Evolutionary conservation across 2,888 invertebrate genomes (phyloP).

Genomic region (Dascillus cervinus): DNA sequence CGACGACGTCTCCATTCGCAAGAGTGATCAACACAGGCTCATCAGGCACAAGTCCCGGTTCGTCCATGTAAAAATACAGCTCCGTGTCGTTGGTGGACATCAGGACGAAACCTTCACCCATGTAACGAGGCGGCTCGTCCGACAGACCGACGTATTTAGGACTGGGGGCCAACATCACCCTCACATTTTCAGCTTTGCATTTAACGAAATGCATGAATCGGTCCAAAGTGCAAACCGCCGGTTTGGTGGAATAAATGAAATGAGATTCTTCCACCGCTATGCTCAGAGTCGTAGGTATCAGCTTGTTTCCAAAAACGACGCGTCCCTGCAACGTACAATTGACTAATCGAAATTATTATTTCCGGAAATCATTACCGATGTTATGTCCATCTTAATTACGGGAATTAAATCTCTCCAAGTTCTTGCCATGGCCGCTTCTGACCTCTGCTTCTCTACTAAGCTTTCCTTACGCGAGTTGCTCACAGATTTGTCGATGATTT

Average conservation of each 20-base stretch:
- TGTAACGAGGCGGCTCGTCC: constrained; percentile 91
- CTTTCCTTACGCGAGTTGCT: constrained; percentile 10
- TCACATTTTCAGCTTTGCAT: constrained; percentile 90
- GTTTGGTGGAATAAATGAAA: constrained; percentile 90
- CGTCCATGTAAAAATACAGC: constrained; percentile 96
- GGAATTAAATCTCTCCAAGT: constrained; percentile 96
- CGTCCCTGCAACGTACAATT: constrained; percentile 57
- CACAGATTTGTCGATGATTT: too few species aligned
- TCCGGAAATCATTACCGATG: constrained; percentile 63
- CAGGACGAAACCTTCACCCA: constrained; percentile 98
- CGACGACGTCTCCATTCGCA: constrained; percentile 89
- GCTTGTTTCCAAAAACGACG: constrained; percentile 89
- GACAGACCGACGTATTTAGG: constrained; percentile 79
- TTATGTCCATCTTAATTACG: constrained; percentile 90
- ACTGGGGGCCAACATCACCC: constrained; percentile 93
- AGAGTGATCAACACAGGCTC: constrained; percentile 82
- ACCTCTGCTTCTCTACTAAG: constrained; percentile 45
- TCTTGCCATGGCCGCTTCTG: constrained; percentile 77
- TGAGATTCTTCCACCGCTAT: constrained; percentile 91
- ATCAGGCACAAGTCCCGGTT: constrained; percentile 81
- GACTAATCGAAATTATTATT: constrained; percentile 4
- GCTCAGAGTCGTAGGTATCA: constrained; percentile 88
- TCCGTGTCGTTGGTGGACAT: constrained; percentile 93
- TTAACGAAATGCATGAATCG: constrained; percentile 94
- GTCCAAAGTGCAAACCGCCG: constrained; percentile 87